Percentiles rank a stretch among this genome's conserved stretches.
phyloP scores from a whole-genome alignment of 2,888 invertebrate genomes.

The Nasonovia ribisnigri region DNA sequence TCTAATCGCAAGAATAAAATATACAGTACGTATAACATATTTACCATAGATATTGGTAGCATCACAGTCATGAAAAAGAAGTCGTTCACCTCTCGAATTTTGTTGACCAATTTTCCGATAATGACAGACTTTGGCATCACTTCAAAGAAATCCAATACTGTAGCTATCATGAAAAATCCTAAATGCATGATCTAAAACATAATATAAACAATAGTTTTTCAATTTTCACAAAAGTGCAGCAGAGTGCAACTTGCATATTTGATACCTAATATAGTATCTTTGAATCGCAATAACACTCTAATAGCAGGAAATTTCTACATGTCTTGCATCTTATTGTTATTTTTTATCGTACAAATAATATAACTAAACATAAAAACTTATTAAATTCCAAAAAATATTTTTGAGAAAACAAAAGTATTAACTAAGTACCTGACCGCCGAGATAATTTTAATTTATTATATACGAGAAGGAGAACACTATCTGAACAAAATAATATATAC shows the following conservation, averaged over 20 bases:
- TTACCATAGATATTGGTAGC: constrained; percentile 67
- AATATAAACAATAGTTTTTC: neutral
- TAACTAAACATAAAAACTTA: neutral
- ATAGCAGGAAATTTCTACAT: neutral
- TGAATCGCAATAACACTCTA: neutral
- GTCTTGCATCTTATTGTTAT: neutral
- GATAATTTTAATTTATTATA: neutral
- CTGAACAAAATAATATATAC: neutral
- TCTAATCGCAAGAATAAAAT: neutral
- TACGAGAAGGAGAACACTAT: neutral
- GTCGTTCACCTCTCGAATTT: constrained; percentile 64
- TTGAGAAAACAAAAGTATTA: neutral
- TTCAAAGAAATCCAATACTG: constrained; percentile 66
- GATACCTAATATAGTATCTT: neutral
- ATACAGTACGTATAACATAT: too few relatives aligned
- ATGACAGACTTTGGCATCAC: constrained; percentile 40
- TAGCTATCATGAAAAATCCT: constrained; percentile 64
- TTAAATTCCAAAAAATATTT: neutral
- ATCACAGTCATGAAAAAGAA: constrained; percentile 66
- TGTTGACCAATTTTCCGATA: constrained; percentile 45
- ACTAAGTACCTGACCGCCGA: fast-evolving
- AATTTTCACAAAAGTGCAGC: neutral
- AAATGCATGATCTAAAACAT: constrained; percentile 64
- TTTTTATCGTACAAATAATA: neutral
- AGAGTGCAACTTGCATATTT: too few relatives aligned